Evolutionary conservation across 2,888 invertebrate species (phyloP).

Genomic region (Selenia dentaria): DNA sequence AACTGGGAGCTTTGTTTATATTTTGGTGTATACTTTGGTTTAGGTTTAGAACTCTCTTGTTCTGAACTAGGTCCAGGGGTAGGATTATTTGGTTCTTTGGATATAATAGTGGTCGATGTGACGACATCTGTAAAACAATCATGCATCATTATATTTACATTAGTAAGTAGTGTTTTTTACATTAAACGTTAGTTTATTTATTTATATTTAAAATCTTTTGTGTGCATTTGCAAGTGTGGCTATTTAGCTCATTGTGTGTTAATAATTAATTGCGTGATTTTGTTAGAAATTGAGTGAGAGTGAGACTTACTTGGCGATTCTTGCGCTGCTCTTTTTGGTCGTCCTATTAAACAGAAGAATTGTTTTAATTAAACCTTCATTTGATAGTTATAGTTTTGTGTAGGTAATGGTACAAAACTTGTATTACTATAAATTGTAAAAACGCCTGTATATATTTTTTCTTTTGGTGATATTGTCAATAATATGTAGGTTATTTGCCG

Average conservation of each 20-base stretch:
- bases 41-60: constrained; percentile 20
- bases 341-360: constrained; percentile 38
- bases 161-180: constrained; percentile 45
- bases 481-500: too few species aligned
- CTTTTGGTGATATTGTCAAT: too few species aligned
- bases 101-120: constrained; percentile 60
- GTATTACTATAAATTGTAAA: too few species aligned
- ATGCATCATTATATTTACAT: constrained; percentile 74
- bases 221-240: constrained; percentile 36
- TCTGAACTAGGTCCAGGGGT: constrained; percentile 55
- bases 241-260: constrained; percentile 37
- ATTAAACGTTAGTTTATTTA: constrained; percentile 42
- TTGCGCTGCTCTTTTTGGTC: constrained; percentile 52
- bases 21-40: constrained; percentile 55
- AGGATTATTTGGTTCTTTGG: constrained; percentile 31
- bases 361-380: not conserved
- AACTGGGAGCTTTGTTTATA: constrained; percentile 28
- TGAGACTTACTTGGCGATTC: constrained; percentile 50
- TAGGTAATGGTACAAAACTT: too few species aligned
- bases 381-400: too few species aligned
- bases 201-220: constrained; percentile 25
- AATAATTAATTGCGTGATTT: constrained; percentile 24
- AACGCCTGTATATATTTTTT: too few species aligned
- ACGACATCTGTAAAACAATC: constrained; percentile 77
- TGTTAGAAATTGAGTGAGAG: constrained; percentile 1